These are phyloP conservation scores for Elgaria multicarinata DNA, from an alignment of 2,113 vertebrate genomes.

Conservation along the genomic window DNA sequence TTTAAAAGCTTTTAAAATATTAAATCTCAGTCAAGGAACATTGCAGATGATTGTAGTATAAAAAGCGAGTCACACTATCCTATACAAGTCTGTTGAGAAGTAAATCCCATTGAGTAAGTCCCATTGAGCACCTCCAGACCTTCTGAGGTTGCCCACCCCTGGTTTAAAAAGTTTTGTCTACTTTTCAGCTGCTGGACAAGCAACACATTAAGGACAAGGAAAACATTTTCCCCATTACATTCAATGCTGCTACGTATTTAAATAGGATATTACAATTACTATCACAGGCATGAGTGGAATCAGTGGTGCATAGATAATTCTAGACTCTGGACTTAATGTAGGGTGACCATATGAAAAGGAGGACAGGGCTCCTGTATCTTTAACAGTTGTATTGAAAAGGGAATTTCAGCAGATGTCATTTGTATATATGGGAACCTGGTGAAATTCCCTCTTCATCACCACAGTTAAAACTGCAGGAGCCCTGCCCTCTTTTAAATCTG, in stretches of 20 bases:
- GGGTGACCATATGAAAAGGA: too few relatives aligned
- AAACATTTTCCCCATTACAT: not conserved
- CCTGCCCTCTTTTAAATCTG: too few relatives aligned
- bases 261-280: not conserved
- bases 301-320: too few relatives aligned
- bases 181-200: not conserved
- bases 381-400: too few relatives aligned
- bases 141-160: not conserved
- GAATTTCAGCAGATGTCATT: too few relatives aligned
- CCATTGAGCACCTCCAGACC: not conserved
- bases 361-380: too few relatives aligned
- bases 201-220: not conserved
- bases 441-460: too few relatives aligned
- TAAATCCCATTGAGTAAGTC: not conserved
- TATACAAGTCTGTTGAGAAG: not conserved
- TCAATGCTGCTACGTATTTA: not conserved
- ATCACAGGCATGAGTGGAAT: not conserved
- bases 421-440: too few relatives aligned
- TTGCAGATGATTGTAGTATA: not conserved
- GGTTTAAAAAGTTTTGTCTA: not conserved
- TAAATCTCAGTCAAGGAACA: not conserved
- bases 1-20: not conserved
- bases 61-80: not conserved
- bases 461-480: too few relatives aligned
- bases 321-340: too few relatives aligned